These are phyloP conservation scores for Colius striatus DNA, from an alignment of 2,113 vertebrate genomes.

Conservation along the genomic window DNA sequence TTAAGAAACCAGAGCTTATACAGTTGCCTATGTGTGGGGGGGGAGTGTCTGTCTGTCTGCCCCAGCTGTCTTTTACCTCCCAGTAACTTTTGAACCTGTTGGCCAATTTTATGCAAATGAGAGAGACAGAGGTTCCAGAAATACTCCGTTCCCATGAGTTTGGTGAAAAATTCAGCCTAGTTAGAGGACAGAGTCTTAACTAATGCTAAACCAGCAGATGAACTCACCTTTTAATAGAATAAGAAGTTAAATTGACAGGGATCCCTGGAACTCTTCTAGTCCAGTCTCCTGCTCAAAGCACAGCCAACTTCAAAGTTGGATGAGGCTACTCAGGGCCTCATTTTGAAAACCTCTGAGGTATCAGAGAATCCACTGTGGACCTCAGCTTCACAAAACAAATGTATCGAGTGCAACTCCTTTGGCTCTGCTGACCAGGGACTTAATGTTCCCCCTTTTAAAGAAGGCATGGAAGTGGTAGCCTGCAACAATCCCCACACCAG, in stretches of 20 bases:
- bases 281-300: not conserved
- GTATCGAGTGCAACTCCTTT: not conserved
- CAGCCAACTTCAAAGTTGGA: not conserved
- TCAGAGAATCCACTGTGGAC: not conserved
- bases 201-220: not conserved
- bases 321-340: not conserved
- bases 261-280: not conserved
- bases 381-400: not conserved
- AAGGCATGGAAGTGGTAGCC: not conserved
- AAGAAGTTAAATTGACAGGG: not conserved
- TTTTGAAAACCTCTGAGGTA: not conserved
- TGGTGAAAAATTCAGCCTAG: not conserved
- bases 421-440: not conserved
- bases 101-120: not conserved
- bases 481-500: not conserved
- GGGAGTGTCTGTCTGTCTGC: not conserved
- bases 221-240: not conserved
- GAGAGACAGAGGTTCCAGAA: not conserved
- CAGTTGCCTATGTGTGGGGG: not conserved
- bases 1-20: conserved; percentile 9
- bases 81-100: not conserved
- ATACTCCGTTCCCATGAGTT: not conserved
- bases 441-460: not conserved
- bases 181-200: not conserved
- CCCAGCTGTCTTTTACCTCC: not conserved